Evolutionary conservation across 2,113 vertebrate genomes (phyloP), one percentile per base, ranked within the genome.

Genomic region (Boleophthalmus pectinirostris): DNA sequence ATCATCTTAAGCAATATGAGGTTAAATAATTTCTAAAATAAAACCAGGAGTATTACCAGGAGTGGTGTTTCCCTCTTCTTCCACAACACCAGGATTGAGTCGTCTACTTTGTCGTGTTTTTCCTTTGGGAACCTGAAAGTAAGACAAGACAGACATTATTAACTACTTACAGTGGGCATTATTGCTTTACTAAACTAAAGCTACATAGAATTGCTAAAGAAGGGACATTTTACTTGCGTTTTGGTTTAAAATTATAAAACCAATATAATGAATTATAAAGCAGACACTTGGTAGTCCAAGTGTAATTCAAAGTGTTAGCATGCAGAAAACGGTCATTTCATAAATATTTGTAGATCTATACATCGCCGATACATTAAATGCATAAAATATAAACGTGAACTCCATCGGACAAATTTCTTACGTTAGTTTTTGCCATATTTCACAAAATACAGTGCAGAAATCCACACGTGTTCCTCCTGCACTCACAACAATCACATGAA

Each of bases 361-460:
- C 64, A 54, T 53, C 33, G 51, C 3, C n/a, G 0, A 7, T 54
- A 11, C 9, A 4, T 49, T 8, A 51, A 25, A 64, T 38, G 7
- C 33, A 6, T 7, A 29, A 9, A 9, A 35, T 18, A 1, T 10
- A 5, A 23, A 53, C 8, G 5, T 8, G 18, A 45, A 3, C 3
- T 21, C 13, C 25, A 3, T 10, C n/a, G 51, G 47, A 53, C 0
- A 0, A 1, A 0, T 29, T 23, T 18, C 77, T 88, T 84, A 88
- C 84, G 2, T 69, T 45, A 75, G 63, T 58, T 54, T 82, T 88
- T 29, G n/a, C 80, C 86, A 89, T 90, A 2, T 45, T 77, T 29
- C 0, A 9, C 51, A 24, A 0, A 35, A 1, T 4, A 0, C 20
- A 45, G 51, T 10, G 51, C 20, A 54, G 51, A 54, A 54, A n/a